Evolutionary conservation across 2,113 vertebrate genomes (phyloP), one percentile per base, ranked within the genome.

Genomic region (Antennarius striatus): DNA sequence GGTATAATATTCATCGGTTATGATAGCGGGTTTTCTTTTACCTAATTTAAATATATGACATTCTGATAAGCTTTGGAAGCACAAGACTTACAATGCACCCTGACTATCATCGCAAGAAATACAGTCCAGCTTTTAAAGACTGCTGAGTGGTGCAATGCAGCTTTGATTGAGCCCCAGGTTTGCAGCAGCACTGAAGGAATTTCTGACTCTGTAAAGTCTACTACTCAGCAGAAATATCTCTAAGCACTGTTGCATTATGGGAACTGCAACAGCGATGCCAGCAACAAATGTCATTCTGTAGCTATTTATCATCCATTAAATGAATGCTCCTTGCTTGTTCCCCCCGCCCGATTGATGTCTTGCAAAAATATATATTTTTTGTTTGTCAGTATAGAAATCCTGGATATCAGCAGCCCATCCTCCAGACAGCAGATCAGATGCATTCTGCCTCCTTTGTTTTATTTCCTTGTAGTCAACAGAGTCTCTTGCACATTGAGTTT

Each of bases 81-180:
- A 11, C 36, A 14, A 3, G 6, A 56, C 52, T 4, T n/a, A 22
- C 42, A 57, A 64, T 13, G 22, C 13, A 22, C 16, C 17, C 30
- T 16, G 53, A 59, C 22, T 22, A 11, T 58, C 51, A 54, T 73
- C 29, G 54, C 66, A 17, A 36, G 51, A 71, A 60, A 51, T 45
- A 15, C 7, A 36, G 56, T 57, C 14, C 43, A n/a, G 13, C 67
- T 49, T 52, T 54, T 51, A 64, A 67, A 60, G 55, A 79, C 61
- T 74, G 63, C 77, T 71, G 81, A 82, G 58, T 88, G 85, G 67
- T 89, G 90, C 90, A 91, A 53, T 90, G 88, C 86, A 88, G 88
- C 83, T 85, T 77, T 70, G 83, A 88, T 81, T 90, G 79, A 84
- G 82, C 64, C 51, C 79, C 68, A 59, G 79, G 71, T 74, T 86